Conservation (phyloP, 2,888 invertebrate species). For the Meandrusa payeni region DNA sequence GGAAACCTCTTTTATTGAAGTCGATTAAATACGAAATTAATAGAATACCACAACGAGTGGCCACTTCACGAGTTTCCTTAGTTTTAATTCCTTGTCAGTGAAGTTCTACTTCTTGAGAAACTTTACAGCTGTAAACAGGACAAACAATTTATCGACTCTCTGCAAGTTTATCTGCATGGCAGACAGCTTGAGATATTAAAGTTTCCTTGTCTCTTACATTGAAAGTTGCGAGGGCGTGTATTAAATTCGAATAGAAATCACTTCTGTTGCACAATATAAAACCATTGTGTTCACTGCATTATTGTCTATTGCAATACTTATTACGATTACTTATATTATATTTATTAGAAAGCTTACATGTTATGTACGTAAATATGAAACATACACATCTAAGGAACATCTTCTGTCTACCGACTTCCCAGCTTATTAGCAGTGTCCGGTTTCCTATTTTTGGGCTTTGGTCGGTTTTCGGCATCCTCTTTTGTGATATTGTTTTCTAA, state of each 20-base stretch:
- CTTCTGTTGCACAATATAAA: neutral
- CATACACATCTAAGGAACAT: too few species aligned
- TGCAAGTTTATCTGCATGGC: constrained; percentile 10
- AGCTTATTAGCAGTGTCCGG: too few species aligned
- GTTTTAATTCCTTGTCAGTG: neutral
- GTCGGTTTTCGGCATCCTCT: too few species aligned
- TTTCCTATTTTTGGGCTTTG: too few species aligned
- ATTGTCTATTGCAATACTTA: too few species aligned
- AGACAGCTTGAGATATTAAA: constrained; percentile 12
- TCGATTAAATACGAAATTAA: neutral
- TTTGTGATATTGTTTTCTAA: too few species aligned
- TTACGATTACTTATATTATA: too few species aligned
- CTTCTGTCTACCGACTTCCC: too few species aligned
- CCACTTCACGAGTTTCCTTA: neutral
- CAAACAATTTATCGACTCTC: constrained; percentile 7
- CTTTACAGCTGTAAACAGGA: constrained; percentile 5
- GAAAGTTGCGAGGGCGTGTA: neutral
- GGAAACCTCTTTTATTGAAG: too few species aligned
- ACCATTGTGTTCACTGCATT: too few species aligned
- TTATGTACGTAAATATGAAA: too few species aligned
- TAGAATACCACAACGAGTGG: neutral
- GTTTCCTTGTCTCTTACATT: neutral
- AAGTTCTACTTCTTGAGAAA: constrained; percentile 1
- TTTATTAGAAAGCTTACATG: too few species aligned
- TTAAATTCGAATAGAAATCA: neutral